A percentile compares a stretch with the other conserved stretches of the same genome.
phyloP scores from a whole-genome alignment of 2,113 vertebrate species.

The Petrocephalus zakoni region DNA sequence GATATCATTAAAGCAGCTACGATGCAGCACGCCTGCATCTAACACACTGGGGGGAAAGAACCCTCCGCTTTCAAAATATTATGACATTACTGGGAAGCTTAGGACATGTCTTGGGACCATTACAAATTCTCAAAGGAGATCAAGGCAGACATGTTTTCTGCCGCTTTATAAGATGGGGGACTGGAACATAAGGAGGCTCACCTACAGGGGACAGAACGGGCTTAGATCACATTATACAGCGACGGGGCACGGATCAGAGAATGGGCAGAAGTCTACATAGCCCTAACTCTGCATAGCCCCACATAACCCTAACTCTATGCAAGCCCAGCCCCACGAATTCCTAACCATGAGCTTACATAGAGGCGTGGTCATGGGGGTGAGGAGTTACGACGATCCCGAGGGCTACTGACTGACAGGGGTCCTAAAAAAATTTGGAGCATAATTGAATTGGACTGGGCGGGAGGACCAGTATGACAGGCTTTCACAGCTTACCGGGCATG shows the following conservation, averaged over 20 bases:
- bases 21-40: not conserved
- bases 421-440: not conserved
- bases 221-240: not conserved
- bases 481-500: conserved; percentile 76
- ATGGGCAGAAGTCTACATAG: not conserved
- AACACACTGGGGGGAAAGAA: not conserved
- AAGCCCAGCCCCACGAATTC: not conserved
- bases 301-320: not conserved
- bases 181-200: not conserved
- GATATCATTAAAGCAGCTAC: not conserved
- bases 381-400: too few species aligned
- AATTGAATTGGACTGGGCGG: not conserved
- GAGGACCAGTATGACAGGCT: not conserved
- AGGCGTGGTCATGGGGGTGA: not conserved
- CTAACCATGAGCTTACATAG: not conserved
- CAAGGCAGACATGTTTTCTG: not conserved
- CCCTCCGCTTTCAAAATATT: not conserved
- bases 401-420: not conserved
- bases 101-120: not conserved
- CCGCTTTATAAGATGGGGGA: not conserved
- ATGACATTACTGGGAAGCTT: not conserved
- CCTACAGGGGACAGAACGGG: not conserved
- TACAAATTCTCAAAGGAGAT: not conserved
- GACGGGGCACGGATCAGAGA: not conserved
- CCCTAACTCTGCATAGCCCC: too few species aligned